phyloP scores from a whole-genome alignment of 2,888 invertebrate species.

The Automeris io region DNA sequence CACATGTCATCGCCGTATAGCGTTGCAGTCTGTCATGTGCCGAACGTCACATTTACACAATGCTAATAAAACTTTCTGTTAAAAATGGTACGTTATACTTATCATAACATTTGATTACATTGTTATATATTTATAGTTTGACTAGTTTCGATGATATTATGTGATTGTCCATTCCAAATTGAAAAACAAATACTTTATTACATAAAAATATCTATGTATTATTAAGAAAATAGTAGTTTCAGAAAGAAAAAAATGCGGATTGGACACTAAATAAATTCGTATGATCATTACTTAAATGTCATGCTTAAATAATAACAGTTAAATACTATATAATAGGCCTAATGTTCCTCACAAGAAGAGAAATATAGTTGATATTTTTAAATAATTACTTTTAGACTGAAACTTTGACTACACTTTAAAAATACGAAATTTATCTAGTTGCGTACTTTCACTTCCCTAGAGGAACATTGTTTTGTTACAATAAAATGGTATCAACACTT shows the following conservation, averaged over 20 bases:
- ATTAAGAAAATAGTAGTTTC: constrained; percentile 5
- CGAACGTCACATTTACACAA: too few relatives aligned
- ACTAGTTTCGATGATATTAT: constrained; percentile 51
- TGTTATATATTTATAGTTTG: constrained; percentile 29
- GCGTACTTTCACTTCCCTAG: constrained; percentile 33
- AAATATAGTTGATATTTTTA: constrained; percentile 19
- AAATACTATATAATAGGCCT: constrained; percentile 54
- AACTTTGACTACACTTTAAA: constrained; percentile 7
- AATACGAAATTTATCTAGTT: constrained; percentile 11
- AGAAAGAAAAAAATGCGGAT: too few relatives aligned
- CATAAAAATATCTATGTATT: too few relatives aligned
- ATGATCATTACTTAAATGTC: constrained; percentile 24
- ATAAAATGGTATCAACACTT: constrained; percentile 66
- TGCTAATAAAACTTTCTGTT: too few relatives aligned
- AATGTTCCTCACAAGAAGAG: constrained; percentile 47
- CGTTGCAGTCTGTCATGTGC: too few relatives aligned
- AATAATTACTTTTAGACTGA: constrained; percentile 9
- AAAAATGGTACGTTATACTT: too few relatives aligned
- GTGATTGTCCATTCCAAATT: constrained; percentile 17
- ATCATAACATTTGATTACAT: too few relatives aligned
- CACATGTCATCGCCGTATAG: too few relatives aligned
- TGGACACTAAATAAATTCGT: constrained; percentile 15
- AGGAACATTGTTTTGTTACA: constrained; percentile 51
- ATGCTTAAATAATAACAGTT: constrained; percentile 41
- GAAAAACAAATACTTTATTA: not conserved